Evolutionary conservation across 1,140 invertebrate species (phyloP).

Genomic region (Drosophila nasuta): DNA sequence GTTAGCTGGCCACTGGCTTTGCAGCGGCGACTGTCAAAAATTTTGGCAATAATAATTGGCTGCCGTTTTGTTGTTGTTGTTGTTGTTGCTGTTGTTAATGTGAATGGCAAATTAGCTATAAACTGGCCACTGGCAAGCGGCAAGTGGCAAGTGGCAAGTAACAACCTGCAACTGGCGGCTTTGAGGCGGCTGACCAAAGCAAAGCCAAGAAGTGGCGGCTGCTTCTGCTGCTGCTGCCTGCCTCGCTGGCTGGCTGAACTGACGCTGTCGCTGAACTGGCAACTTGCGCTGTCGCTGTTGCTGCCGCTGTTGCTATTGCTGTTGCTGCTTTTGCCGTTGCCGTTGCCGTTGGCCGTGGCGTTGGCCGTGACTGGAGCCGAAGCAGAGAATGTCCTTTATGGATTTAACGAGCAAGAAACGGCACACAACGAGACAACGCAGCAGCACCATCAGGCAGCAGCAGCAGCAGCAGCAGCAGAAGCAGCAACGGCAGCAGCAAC

Average conservation of each 20-base stretch:
- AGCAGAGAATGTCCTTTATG: slow-evolving; percentile 72
- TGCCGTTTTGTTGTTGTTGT: not conserved
- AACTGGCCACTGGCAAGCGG: slow-evolving; percentile 37
- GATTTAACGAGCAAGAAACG: slow-evolving; percentile 52
- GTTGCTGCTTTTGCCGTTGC: slow-evolving; percentile 11
- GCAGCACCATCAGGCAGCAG: slow-evolving; percentile 51
- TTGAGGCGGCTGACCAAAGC: slow-evolving; percentile 34
- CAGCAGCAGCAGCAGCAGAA: slow-evolving; percentile 42
- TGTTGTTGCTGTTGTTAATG: slow-evolving; percentile 44
- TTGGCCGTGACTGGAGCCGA: slow-evolving; percentile 51
- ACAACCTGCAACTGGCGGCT: slow-evolving; percentile 36
- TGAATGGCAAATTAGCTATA: slow-evolving; percentile 65
- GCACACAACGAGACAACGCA: slow-evolving; percentile 33
- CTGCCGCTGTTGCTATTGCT: not conserved
- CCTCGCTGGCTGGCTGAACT: slow-evolving; percentile 42
- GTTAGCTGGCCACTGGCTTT: slow-evolving; percentile 33
- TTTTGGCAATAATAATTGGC: slow-evolving; percentile 53
- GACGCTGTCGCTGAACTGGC: slow-evolving; percentile 19
- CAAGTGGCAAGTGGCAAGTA: slow-evolving; percentile 43
- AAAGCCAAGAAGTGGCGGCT: slow-evolving; percentile 47
- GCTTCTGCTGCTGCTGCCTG: slow-evolving; percentile 51
- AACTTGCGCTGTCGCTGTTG: slow-evolving; percentile 9
- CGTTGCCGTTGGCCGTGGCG: slow-evolving; percentile 44
- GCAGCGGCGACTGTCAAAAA: slow-evolving; percentile 24
- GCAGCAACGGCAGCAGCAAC: slow-evolving; percentile 49